Evolutionary conservation across 2,888 invertebrate genomes (phyloP).

Genomic region (Caradrina kadenii): DNA sequence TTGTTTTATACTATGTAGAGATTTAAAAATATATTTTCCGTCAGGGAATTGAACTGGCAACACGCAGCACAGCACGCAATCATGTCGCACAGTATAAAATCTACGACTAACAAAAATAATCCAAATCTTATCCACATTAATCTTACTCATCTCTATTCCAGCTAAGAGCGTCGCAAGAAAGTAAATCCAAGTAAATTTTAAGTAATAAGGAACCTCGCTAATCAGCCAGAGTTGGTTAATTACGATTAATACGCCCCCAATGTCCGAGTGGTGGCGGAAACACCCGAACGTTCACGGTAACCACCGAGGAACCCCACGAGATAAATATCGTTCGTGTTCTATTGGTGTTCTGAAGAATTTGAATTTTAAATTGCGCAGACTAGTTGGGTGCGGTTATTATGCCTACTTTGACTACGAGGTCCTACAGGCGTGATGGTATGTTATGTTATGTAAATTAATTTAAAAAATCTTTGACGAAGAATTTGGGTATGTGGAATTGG

Average conservation of each 20-base stretch:
- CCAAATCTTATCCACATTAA: conserved; percentile 66
- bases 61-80: too few relatives aligned
- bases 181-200: conserved; percentile 84
- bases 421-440: too few relatives aligned
- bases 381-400: conserved; percentile 13
- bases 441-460: too few relatives aligned
- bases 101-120: conserved; percentile 10
- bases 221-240: conserved; percentile 78
- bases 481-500: neutral
- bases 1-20: too few relatives aligned
- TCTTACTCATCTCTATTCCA: conserved; percentile 61
- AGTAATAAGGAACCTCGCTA: conserved; percentile 85
- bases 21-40: too few relatives aligned
- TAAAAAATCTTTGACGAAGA: neutral
- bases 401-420: conserved; percentile 37
- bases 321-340: conserved; percentile 52
- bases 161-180: conserved; percentile 81
- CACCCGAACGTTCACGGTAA: conserved; percentile 48
- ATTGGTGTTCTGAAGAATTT: conserved; percentile 57
- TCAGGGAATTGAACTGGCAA: neutral
- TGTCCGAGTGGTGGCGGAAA: conserved; percentile 62
- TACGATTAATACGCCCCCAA: conserved; percentile 80
- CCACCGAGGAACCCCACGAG: conserved; percentile 49
- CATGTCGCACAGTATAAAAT: too few relatives aligned
- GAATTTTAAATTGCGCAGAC: conserved; percentile 52